Evolutionary conservation across 2,797 vertebrate species (phyloP).

Genomic region (Atherinosoma microstoma): DNA sequence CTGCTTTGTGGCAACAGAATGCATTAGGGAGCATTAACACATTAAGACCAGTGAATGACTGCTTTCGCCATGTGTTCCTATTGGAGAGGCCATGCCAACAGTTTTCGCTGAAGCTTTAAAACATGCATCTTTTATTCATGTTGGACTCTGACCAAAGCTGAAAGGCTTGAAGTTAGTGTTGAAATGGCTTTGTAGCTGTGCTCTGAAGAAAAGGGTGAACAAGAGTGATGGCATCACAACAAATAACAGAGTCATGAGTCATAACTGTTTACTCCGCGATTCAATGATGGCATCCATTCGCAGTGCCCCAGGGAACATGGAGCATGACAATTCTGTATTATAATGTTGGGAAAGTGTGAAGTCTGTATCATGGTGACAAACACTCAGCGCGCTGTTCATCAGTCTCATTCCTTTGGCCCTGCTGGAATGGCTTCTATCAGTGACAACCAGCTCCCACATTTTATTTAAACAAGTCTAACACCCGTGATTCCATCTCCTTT

Average conservation of each 20-base stretch:
- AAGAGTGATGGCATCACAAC: conserved; percentile 23
- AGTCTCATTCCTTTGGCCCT: not conserved
- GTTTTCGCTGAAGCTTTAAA: conserved; percentile 32
- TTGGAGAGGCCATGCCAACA: conserved; percentile 1
- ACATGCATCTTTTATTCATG: conserved; percentile 13
- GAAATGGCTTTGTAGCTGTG: conserved; percentile 7
- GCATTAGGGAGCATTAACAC: conserved; percentile 46
- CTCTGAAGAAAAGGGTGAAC: not conserved
- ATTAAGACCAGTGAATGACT: conserved; percentile 40
- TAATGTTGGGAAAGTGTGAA: conserved; percentile 11
- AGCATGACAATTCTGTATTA: conserved; percentile 10
- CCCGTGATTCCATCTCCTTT: conserved; percentile 5
- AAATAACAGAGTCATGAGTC: conserved; percentile 48
- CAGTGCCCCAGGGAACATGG: conserved; percentile 23
- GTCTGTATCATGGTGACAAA: conserved; percentile 33
- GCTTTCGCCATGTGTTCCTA: conserved; percentile 16
- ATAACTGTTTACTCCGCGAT: conserved; percentile 45
- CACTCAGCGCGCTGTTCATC: conserved; percentile 6
- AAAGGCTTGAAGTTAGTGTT: not conserved
- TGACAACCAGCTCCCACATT: conserved; percentile 11
- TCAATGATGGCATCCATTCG: conserved; percentile 39
- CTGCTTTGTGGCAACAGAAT: conserved; percentile 32
- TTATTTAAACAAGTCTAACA: conserved; percentile 10
- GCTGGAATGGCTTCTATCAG: not conserved
- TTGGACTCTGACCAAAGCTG: conserved; percentile 15